These are phyloP conservation scores for Carapus acus DNA, from an alignment of 2,797 vertebrate species.

Conservation along the genomic window DNA sequence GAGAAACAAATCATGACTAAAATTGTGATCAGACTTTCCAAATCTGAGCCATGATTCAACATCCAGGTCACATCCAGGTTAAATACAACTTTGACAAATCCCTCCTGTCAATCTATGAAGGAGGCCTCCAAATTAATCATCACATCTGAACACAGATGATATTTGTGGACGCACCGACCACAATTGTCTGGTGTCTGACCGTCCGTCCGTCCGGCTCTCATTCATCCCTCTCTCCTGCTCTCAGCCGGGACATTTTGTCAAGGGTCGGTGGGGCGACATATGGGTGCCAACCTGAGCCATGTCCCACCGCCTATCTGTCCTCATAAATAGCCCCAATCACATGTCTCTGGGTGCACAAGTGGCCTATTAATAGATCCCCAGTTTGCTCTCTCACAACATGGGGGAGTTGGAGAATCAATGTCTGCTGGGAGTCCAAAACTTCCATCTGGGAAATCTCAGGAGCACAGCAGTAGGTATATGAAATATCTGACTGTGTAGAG, in stretches of 20 bases:
- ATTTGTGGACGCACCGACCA: slow-evolving; percentile 40
- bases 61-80: too few species aligned
- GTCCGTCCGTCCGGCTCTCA: slow-evolving; percentile 25
- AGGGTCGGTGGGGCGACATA: slow-evolving; percentile 64
- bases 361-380: slow-evolving; percentile 68
- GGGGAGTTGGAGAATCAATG: slow-evolving; percentile 20
- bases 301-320: slow-evolving; percentile 65
- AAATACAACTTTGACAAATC: background rate
- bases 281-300: slow-evolving; percentile 63
- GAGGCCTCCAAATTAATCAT: slow-evolving; percentile 6
- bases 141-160: slow-evolving; percentile 11
- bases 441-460: too few species aligned
- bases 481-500: too few species aligned
- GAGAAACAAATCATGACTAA: too few species aligned
- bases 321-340: slow-evolving; percentile 75
- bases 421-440: too few species aligned
- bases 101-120: background rate
- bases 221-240: slow-evolving; percentile 48
- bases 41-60: too few species aligned
- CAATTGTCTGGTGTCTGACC: slow-evolving; percentile 33
- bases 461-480: too few species aligned
- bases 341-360: slow-evolving; percentile 65
- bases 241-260: slow-evolving; percentile 58
- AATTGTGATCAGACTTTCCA: too few species aligned
- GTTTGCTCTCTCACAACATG: slow-evolving; percentile 40